These are phyloP conservation scores for Indri indri DNA, from an alignment of 2,113 vertebrate species.

Conservation along the genomic window DNA sequence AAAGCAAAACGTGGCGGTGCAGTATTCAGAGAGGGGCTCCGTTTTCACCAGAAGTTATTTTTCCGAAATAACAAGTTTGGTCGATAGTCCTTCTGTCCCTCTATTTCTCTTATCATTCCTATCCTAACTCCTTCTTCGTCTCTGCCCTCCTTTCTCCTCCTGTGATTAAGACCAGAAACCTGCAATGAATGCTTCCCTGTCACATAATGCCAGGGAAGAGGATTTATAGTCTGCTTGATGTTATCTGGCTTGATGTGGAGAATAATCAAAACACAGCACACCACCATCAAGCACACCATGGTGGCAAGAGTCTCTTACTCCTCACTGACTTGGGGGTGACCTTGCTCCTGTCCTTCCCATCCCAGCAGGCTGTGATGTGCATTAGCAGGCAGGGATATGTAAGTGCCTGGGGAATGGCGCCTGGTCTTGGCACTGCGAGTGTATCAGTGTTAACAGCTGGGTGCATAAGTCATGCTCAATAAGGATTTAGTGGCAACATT, in stretches of 20 bases:
- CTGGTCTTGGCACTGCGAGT: neutral
- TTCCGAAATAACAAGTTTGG: conserved; percentile 17
- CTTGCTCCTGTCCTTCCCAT: neutral
- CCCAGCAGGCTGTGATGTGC: neutral
- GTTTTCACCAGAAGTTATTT: conserved; percentile 24
- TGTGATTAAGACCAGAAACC: conserved; percentile 17
- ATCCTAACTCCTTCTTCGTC: neutral
- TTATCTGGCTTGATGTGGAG: neutral
- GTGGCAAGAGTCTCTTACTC: neutral
- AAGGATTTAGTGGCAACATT: conserved; percentile 60
- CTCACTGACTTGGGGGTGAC: neutral
- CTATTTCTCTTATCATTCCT: neutral
- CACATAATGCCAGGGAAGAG: neutral
- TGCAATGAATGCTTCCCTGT: neutral
- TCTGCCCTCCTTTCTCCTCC: neutral
- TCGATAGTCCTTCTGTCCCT: neutral
- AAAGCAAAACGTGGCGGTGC: neutral
- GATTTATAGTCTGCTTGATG: neutral
- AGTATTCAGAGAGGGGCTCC: neutral
- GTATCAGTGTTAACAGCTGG: conserved; percentile 61
- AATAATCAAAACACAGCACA: neutral
- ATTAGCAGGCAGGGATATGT: conserved; percentile 28
- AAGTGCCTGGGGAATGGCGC: neutral
- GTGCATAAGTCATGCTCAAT: conserved; percentile 53
- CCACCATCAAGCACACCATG: neutral